Base-by-base conservation (phyloP, 2,797 vertebrate species). In the Alectoris magna region DNA sequence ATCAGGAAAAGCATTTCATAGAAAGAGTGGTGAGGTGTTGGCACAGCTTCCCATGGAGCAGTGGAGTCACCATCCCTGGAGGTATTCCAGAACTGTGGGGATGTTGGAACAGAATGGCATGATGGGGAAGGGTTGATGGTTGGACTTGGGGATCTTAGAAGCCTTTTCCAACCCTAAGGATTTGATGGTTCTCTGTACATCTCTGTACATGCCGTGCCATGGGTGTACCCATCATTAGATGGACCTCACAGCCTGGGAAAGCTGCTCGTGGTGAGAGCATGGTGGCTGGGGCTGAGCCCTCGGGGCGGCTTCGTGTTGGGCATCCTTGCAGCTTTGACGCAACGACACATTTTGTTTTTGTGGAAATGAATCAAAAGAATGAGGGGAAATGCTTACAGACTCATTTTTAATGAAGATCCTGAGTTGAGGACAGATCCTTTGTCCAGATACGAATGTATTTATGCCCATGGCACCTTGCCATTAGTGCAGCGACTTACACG, bases 391-490 rank as follows among this genome's bases (percentile, higher is more conserved):
- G 85, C 83, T 91, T 69, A 29, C 76, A 81, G 29, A 48, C 90
- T 92, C 16, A 4, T 84, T 93, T 86, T 84, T 70, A 90, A 88
- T 73, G 93, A 95, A 81, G 87, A 90, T 88, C 85, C 95, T 84
- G 93, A 90, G 5, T 26, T 90, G 74, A 1, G 49, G 83, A 59
- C 91, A 81, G 94, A 93, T 96, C 51, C 74, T 94, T 91, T 93
- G 91, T 88, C 85, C 67, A 90, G 94, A 96, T 94, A 95, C 0
- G 13, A 85, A 69, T 10, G 66, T 90, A 87, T 93, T 94, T 92
- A 81, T 63, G 89, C 59, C 0, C 2, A 83, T 96, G 96, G 95
- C 96, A 96, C 73, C 89, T 91, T 95, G 94, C 91, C 96, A 93
- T 87, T 69, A 85, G 69, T 81, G 87, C 79, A 96, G 82, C 0